Conservation (phyloP, 1,140 invertebrate species). For the Lithobius niger region DNA sequence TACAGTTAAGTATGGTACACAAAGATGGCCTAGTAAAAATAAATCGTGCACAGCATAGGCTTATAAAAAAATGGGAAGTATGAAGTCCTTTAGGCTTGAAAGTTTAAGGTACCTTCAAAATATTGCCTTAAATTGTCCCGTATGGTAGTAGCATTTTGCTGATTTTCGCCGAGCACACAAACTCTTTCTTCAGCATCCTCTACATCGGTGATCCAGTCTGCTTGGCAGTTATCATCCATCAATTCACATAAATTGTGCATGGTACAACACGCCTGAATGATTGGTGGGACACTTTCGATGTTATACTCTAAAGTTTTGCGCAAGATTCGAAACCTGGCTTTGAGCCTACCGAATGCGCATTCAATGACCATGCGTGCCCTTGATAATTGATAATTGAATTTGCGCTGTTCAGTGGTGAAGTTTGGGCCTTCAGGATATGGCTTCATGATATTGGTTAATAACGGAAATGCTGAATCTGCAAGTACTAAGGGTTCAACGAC, state of each 20-base stretch:
- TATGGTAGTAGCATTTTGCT: background rate
- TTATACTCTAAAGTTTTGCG: background rate
- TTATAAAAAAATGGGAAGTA: no score
- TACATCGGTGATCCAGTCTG: background rate
- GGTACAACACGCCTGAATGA: background rate
- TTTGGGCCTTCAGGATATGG: background rate
- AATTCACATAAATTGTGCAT: background rate
- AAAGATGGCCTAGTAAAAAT: no score
- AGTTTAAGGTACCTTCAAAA: no score
- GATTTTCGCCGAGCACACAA: background rate
- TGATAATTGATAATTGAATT: background rate
- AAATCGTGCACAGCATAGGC: no score
- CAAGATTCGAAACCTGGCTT: background rate
- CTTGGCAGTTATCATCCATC: background rate
- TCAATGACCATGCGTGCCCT: background rate
- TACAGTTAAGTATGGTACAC: no score
- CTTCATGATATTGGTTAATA: background rate
- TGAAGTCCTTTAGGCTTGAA: no score
- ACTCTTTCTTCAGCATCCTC: background rate
- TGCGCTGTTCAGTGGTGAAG: background rate
- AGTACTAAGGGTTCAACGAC: background rate
- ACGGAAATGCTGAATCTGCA: slow-evolving; percentile 1
- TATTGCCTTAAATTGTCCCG: background rate
- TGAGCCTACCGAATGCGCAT: background rate
- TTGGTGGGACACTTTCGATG: background rate